These are phyloP conservation scores for Cygnus atratus DNA, from an alignment of 2,113 vertebrate genomes.

Conservation along the genomic window DNA sequence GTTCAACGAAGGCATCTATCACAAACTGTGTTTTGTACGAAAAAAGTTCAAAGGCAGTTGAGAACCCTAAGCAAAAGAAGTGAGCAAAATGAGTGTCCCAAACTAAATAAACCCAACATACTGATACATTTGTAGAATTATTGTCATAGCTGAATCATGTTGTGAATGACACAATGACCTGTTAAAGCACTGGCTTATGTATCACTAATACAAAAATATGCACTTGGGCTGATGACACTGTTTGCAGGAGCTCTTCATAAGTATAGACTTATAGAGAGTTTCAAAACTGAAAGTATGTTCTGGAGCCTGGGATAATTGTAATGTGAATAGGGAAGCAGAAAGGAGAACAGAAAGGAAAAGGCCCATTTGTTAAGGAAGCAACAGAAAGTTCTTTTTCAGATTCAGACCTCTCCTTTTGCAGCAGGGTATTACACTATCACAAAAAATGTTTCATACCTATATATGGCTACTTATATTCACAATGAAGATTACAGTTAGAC, in stretches of 20 bases:
- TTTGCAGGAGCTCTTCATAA: background rate
- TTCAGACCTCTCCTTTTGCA: slow-evolving; percentile 25
- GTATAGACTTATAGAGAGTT: slow-evolving; percentile 10
- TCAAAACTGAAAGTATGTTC: slow-evolving; percentile 33
- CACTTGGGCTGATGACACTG: fast-evolving
- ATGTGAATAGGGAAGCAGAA: slow-evolving; percentile 56
- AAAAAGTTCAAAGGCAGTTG: background rate
- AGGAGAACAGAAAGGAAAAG: slow-evolving; percentile 70
- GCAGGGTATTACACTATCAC: background rate
- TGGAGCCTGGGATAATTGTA: slow-evolving; percentile 49
- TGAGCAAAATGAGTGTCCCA: background rate
- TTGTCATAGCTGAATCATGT: background rate
- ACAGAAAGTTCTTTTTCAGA: slow-evolving; percentile 13
- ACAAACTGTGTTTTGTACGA: background rate
- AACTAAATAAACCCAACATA: background rate
- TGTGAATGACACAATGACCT: background rate
- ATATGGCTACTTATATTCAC: background rate
- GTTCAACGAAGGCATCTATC: background rate
- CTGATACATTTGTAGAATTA: background rate
- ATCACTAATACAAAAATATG: background rate
- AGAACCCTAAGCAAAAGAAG: background rate
- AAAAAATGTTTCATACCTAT: background rate
- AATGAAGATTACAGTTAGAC: background rate
- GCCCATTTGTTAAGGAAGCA: slow-evolving; percentile 41
- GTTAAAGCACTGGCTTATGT: background rate